Percentiles rank a stretch among this genome's conserved stretches.
phyloP scores from a whole-genome alignment of 2,797 vertebrate genomes.

The Manis javanica region DNA sequence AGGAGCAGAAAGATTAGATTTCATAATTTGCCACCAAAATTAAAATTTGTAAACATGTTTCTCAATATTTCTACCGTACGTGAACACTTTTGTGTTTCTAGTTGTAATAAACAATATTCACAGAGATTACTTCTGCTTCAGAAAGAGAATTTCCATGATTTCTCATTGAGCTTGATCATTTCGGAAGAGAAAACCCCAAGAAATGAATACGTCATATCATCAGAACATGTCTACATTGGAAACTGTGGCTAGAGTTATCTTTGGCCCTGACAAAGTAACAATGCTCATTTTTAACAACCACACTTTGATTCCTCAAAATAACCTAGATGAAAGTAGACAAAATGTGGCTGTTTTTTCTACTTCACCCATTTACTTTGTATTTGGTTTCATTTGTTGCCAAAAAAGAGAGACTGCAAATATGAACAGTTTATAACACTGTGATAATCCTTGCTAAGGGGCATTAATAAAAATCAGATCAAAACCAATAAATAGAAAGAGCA shows the following conservation, averaged over 20 bases:
- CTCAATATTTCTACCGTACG: not conserved
- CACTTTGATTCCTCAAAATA: not conserved
- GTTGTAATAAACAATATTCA: not conserved
- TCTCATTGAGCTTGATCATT: not conserved
- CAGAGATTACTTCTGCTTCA: not conserved
- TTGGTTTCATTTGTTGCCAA: constrained; percentile 17
- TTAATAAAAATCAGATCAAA: constrained; percentile 13
- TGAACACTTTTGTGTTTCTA: not conserved
- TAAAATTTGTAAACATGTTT: not conserved
- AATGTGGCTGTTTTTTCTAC: not conserved
- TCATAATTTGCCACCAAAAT: not conserved
- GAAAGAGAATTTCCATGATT: not conserved
- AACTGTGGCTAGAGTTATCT: not conserved
- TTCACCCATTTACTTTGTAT: not conserved
- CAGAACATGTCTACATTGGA: not conserved
- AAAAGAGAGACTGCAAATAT: not conserved
- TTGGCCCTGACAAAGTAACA: not conserved
- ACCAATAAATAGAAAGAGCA: not conserved
- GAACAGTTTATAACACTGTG: not conserved
- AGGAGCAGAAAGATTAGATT: not conserved
- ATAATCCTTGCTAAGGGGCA: not conserved
- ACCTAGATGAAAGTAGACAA: not conserved
- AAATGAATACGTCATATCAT: not conserved
- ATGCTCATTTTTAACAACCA: not conserved
- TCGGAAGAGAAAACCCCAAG: not conserved